Percentiles rank a stretch among this genome's conserved stretches.
phyloP scores from a whole-genome alignment of 2,797 vertebrate genomes.

The Glossophaga mutica region DNA sequence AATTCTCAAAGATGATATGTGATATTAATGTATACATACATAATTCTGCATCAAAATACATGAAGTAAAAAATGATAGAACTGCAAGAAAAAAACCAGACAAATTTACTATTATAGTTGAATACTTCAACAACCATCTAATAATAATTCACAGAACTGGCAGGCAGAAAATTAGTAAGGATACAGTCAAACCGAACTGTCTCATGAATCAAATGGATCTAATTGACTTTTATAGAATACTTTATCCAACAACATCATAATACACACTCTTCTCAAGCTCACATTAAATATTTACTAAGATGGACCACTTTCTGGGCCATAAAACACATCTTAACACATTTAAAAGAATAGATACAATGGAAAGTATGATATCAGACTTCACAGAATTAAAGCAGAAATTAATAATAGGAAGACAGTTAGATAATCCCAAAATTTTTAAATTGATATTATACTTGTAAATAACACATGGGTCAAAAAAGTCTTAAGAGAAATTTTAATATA shows the following conservation, averaged over 20 bases:
- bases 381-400: not conserved
- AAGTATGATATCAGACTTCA: not conserved
- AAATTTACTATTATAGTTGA: not conserved
- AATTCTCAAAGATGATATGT: not conserved
- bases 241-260: not conserved
- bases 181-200: not conserved
- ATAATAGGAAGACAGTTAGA: not conserved
- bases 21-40: not conserved
- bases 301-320: not conserved
- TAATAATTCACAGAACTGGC: not conserved
- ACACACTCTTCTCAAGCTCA: not conserved
- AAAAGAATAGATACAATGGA: not conserved
- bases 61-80: not conserved
- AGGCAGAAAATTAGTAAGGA: not conserved
- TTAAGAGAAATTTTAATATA: not conserved
- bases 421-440: not conserved
- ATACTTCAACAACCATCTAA: not conserved
- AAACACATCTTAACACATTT: not conserved
- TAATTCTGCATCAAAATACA: not conserved
- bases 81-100: not conserved
- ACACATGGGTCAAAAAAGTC: not conserved
- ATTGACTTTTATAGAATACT: not conserved
- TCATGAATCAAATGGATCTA: not conserved
- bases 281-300: not conserved
- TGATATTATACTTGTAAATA: not conserved